These are phyloP conservation scores for Aphelocoma coerulescens DNA, from an alignment of 2,113 vertebrate genomes.

Conservation along the genomic window DNA sequence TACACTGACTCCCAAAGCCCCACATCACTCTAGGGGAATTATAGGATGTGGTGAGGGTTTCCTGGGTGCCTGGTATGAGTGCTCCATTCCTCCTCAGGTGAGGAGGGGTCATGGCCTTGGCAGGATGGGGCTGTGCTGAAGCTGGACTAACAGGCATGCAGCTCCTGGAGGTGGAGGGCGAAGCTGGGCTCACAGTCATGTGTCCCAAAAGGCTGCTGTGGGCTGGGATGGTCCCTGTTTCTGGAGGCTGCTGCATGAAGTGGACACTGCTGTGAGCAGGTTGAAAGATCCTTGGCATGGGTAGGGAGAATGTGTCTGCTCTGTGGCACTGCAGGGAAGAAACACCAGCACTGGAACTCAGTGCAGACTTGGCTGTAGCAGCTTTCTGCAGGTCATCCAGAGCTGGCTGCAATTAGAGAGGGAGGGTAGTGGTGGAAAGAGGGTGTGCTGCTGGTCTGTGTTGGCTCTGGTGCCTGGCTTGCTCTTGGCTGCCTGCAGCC, in stretches of 20 bases:
- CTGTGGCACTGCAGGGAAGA: not conserved
- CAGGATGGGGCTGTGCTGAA: not conserved
- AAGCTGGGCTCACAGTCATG: not conserved
- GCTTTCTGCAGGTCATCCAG: not conserved
- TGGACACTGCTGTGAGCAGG: not conserved
- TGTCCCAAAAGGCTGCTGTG: not conserved
- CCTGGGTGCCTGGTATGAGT: not conserved
- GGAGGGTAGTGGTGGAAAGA: not conserved
- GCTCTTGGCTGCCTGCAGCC: not conserved
- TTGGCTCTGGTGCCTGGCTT: not conserved
- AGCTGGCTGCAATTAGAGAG: not conserved
- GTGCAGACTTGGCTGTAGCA: not conserved
- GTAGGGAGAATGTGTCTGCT: not conserved
- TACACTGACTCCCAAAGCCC: not conserved
- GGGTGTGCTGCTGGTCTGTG: not conserved
- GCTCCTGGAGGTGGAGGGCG: not conserved
- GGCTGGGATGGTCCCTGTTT: not conserved
- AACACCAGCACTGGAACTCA: not conserved
- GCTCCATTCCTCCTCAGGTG: accelerated
- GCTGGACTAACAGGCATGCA: not conserved
- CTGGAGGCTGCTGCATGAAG: not conserved
- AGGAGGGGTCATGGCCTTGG: not conserved
- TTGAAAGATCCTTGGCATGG: accelerated
- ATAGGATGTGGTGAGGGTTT: not conserved
- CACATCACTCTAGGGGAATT: accelerated